Conservation (phyloP, 53 echinoderm and acorn worm genomes). For the Apostichopus leukothele region DNA sequence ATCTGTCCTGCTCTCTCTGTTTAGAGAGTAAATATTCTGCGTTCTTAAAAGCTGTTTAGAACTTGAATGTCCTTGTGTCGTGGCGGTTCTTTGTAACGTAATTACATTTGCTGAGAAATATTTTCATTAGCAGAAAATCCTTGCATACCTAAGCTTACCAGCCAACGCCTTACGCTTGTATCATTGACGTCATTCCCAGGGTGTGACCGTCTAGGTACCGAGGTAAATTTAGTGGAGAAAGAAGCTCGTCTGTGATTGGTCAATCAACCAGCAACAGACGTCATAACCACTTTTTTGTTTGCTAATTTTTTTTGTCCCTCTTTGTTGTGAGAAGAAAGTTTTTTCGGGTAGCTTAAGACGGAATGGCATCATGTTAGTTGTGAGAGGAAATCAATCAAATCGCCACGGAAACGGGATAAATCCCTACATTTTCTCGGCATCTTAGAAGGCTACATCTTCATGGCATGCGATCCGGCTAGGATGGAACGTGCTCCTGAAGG, state of each 20-base stretch:
- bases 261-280: slow-evolving; percentile 8
- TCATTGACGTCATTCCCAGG: slow-evolving; percentile 51
- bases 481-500: slow-evolving; percentile 16
- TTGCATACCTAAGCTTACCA: slow-evolving; percentile 45
- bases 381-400: slow-evolving; percentile 29
- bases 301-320: not conserved
- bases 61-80: slow-evolving; percentile 39
- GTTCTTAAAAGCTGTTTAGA: slow-evolving; percentile 45
- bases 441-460: not conserved
- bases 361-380: slow-evolving; percentile 41
- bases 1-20: slow-evolving; percentile 4
- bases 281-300: slow-evolving; percentile 29
- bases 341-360: not conserved
- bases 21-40: slow-evolving; percentile 43
- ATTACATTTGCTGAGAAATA: slow-evolving; percentile 51
- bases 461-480: not conserved
- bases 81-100: slow-evolving; percentile 40
- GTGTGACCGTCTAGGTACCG: slow-evolving; percentile 39
- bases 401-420: not conserved
- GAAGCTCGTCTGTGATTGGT: slow-evolving; percentile 17
- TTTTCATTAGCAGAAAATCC: slow-evolving; percentile 51
- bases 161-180: slow-evolving; percentile 33
- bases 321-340: not conserved
- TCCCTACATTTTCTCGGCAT: not conserved
- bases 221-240: slow-evolving; percentile 14